Conservation (phyloP, 2,113 vertebrate genomes). For the Meleagris gallopavo region DNA sequence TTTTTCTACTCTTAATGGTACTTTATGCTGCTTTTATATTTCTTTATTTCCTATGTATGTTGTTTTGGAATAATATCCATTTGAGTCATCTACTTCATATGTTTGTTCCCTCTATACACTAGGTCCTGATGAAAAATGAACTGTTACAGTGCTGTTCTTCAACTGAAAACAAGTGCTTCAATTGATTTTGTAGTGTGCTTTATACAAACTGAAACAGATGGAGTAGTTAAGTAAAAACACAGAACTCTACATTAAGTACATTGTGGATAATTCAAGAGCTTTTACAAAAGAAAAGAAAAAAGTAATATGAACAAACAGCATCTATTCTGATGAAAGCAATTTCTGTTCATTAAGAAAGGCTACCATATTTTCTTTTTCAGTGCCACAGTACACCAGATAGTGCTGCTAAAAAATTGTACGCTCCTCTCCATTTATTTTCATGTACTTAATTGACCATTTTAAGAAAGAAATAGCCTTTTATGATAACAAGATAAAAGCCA, state of each 20-base stretch:
- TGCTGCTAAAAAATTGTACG: slow-evolving; percentile 63
- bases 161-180: slow-evolving; percentile 20
- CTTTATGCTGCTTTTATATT: background rate
- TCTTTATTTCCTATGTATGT: background rate
- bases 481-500: slow-evolving; percentile 76
- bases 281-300: slow-evolving; percentile 37
- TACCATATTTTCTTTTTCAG: slow-evolving; percentile 56
- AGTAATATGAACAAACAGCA: slow-evolving; percentile 3
- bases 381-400: slow-evolving; percentile 51
- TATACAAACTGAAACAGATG: slow-evolving; percentile 70
- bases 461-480: slow-evolving; percentile 72
- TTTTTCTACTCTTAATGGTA: background rate
- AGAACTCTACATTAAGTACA: slow-evolving; percentile 43
- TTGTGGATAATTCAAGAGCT: slow-evolving; percentile 65
- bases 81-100: slow-evolving; percentile 60
- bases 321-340: slow-evolving; percentile 61
- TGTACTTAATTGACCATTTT: slow-evolving; percentile 78
- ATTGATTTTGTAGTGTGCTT: slow-evolving; percentile 72
- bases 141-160: slow-evolving; percentile 37
- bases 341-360: slow-evolving; percentile 75
- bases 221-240: slow-evolving; percentile 68
- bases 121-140: background rate
- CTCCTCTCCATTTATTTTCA: slow-evolving; percentile 72
- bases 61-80: background rate
- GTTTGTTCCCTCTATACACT: slow-evolving; percentile 19